Evolutionary conservation across 1,140 invertebrate species (phyloP).

Genomic region (Drosophila busckii): DNA sequence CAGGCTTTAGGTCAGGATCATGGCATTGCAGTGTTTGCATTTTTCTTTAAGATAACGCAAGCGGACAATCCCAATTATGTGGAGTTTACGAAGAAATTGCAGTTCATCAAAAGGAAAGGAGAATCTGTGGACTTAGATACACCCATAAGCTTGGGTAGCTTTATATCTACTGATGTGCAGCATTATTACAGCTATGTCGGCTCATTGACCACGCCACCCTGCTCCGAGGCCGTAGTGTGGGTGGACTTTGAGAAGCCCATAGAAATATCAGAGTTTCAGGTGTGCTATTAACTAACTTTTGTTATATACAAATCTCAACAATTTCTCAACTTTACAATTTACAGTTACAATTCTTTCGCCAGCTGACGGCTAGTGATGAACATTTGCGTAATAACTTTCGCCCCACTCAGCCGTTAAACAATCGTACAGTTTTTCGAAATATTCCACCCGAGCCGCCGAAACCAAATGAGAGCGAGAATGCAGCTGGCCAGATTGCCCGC

Average conservation of each 20-base stretch:
- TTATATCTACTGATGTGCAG: constrained; percentile 81
- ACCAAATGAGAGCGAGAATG: constrained; percentile 20
- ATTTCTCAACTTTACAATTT: not conserved
- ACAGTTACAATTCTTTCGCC: constrained; percentile 87
- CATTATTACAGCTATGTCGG: constrained; percentile 91
- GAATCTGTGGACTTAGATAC: constrained; percentile 78
- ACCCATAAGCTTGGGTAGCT: constrained; percentile 80
- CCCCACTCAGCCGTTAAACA: constrained; percentile 86
- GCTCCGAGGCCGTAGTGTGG: constrained; percentile 93
- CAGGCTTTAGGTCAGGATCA: constrained; percentile 84
- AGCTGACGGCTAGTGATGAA: constrained; percentile 83
- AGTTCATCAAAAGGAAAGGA: constrained; percentile 80
- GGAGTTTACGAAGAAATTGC: constrained; percentile 81
- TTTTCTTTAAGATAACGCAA: constrained; percentile 86
- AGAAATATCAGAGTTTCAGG: constrained; percentile 88
- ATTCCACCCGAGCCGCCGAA: not conserved
- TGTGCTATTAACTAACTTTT: constrained; percentile 79
- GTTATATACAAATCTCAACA: too few species aligned
- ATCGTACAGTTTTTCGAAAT: constrained; percentile 80
- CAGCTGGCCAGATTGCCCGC: constrained; percentile 5
- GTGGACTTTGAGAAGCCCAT: constrained; percentile 89
- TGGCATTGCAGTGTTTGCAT: constrained; percentile 90
- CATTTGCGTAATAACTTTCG: constrained; percentile 87
- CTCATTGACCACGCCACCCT: constrained; percentile 95
- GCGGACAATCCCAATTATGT: constrained; percentile 80